phyloP scores from a whole-genome alignment of 1,140 invertebrate genomes.

The Geopemphigus sp. region DNA sequence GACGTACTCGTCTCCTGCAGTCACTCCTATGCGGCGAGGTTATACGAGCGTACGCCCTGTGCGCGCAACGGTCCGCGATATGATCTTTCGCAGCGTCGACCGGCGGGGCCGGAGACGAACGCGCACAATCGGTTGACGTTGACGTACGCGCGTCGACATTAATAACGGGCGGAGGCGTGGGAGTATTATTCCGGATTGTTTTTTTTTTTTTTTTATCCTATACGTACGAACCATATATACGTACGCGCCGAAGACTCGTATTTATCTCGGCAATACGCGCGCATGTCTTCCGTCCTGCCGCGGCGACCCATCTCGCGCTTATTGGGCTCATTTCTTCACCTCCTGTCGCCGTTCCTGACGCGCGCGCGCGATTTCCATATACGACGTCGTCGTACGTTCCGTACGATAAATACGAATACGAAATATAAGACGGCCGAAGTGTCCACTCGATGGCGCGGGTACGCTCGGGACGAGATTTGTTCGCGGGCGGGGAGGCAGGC shows the following conservation, averaged over 20 bases:
- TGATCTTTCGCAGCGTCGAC: too few relatives aligned
- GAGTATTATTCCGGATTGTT: slow-evolving; percentile 8
- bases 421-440: too few relatives aligned
- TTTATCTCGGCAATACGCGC: too few relatives aligned
- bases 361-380: not conserved
- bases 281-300: too few relatives aligned
- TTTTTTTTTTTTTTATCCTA: too few relatives aligned
- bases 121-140: slow-evolving; percentile 36
- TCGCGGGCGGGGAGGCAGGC: not conserved
- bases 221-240: not conserved
- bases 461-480: not conserved
- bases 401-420: too few relatives aligned
- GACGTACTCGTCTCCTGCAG: slow-evolving; percentile 1
- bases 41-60: not conserved
- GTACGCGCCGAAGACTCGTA: not conserved
- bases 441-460: not conserved
- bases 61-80: slow-evolving; percentile 12
- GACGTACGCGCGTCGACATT: slow-evolving; percentile 37
- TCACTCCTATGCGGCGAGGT: too few relatives aligned
- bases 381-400: too few relatives aligned
- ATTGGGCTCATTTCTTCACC: not conserved
- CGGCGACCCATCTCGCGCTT: too few relatives aligned
- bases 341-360: not conserved
- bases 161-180: slow-evolving; percentile 34
- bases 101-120: not conserved